phyloP scores from a whole-genome alignment of 2,113 vertebrate genomes.

The Chaetodon auriga region DNA sequence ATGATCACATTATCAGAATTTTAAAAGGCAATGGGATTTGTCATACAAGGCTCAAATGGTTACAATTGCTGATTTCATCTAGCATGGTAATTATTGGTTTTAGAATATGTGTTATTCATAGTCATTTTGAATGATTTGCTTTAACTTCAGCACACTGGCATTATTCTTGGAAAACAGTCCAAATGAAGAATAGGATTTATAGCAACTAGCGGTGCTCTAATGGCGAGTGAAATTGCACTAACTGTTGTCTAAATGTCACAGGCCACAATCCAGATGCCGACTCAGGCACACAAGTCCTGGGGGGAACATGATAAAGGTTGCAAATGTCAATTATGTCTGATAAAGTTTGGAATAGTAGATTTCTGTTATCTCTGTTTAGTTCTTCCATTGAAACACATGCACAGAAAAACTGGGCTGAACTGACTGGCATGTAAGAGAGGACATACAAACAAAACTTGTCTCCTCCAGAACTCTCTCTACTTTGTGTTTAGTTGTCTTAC shows the following conservation, averaged over 20 bases:
- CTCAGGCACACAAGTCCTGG: constrained; percentile 66
- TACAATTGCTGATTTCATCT: constrained; percentile 17
- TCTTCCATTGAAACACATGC: constrained; percentile 35
- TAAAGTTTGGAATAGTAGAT: constrained; percentile 66
- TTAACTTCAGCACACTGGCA: constrained; percentile 16
- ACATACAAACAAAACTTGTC: neutral
- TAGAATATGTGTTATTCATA: constrained; percentile 19
- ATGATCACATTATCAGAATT: constrained; percentile 36
- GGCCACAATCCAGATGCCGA: constrained; percentile 72
- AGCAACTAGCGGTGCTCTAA: constrained; percentile 64
- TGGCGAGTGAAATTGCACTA: constrained; percentile 69
- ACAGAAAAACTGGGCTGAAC: constrained; percentile 9
- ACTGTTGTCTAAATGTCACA: constrained; percentile 84
- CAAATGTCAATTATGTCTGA: constrained; percentile 79
- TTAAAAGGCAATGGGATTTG: constrained; percentile 36
- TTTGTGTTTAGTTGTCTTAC: neutral
- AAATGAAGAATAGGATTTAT: constrained; percentile 42
- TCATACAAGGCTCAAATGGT: neutral
- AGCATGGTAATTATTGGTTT: constrained; percentile 10
- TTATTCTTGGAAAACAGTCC: constrained; percentile 36
- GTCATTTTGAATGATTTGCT: constrained; percentile 16
- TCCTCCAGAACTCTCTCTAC: neutral
- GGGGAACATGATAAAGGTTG: constrained; percentile 74
- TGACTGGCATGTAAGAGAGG: neutral
- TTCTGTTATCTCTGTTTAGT: constrained; percentile 61